Base-by-base conservation (phyloP, 1,140 invertebrate genomes). In the Mizuhopecten yessoensis region DNA sequence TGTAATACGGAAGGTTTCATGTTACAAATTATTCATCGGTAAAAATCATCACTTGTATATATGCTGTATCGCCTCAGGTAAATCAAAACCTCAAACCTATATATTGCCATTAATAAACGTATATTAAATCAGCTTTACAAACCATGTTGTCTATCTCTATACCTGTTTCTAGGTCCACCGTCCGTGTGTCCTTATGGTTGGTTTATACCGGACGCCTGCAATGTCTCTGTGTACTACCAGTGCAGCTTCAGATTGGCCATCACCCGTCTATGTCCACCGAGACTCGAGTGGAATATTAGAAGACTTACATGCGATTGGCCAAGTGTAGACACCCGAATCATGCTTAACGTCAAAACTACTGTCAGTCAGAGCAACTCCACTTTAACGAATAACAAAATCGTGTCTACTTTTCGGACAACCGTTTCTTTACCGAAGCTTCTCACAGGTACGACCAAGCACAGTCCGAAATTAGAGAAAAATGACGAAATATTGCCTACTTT, bases 141-240 rank as follows among this genome's bases (percentile, higher is more conserved):
- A n/a, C n/a, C n/a, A n/a, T n/a, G n/a, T n/a, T n/a, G n/a, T n/a
- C n/a, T n/a, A 5, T 75, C 57, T n/a, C 2, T 75, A n/a, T 49
- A 5, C 36, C 9, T 1, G 42, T 45, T 45, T 13, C 42, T 17
- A 75, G 57, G 57, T 75, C 57, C 57, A 5, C 57, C 57, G 57
- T 29, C 57, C n/a, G 57, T 75, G 57, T 75, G 57, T 29, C 57
- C 57, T 7, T n/a, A 75, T 11, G 57, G 57, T 5, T 3, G 23
- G n/a, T 75, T 29, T 29, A 75, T 75, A n/a, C 57, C 57, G 11
- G 57, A 75, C 17, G 57, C 5, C 23, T 75, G 57, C 17, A n/a
- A 75, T n/a, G 57, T 13, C n/a, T 75, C 57, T 75, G 57, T 75
- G n/a, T 75, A 75, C n/a, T 75, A 75, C n/a, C 57, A 75, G 17